phyloP scores from a whole-genome alignment of 2,113 vertebrate species.

The Oncorhynchus nerka region DNA sequence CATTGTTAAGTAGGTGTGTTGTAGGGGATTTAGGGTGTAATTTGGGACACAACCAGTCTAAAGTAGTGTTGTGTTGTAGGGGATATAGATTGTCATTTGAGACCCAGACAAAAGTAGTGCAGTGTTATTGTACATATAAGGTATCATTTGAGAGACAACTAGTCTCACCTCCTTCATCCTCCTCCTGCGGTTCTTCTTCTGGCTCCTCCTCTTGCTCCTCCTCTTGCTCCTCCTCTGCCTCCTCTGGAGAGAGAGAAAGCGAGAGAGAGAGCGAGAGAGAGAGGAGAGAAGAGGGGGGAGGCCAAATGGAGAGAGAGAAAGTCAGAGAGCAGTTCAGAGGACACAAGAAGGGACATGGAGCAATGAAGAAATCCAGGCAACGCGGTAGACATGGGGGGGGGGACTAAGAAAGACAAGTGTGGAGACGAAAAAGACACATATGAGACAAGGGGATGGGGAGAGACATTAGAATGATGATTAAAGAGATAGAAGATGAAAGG shows the following conservation, averaged over 20 bases:
- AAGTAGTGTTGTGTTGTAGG: no score
- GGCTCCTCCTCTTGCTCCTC: conserved; percentile 19
- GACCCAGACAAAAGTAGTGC: no score
- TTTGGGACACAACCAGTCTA: no score
- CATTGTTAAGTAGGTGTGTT: no score
- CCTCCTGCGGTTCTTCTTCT: conserved; percentile 40
- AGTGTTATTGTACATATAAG: no score
- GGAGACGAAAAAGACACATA: not conserved
- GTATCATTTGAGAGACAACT: not conserved
- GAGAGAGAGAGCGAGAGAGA: conserved; percentile 1
- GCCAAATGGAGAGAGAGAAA: no score
- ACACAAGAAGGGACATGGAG: not conserved
- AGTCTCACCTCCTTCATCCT: conserved; percentile 53
- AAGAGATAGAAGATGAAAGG: not conserved
- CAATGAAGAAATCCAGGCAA: not conserved
- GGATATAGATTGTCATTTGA: no score
- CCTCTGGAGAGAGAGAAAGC: conserved; percentile 33
- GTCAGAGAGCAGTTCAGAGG: conserved; percentile 9
- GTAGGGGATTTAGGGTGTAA: no score
- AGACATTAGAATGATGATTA: not conserved
- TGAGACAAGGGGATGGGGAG: not conserved
- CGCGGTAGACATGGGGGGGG: not conserved
- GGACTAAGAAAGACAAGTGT: not conserved
- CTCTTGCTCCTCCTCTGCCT: conserved; percentile 45
- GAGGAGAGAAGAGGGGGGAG: not conserved